A percentile compares a stretch with the other conserved stretches of the same genome.
phyloP scores from a whole-genome alignment of 2,113 vertebrate genomes.

The Ancistrus triradiatus region DNA sequence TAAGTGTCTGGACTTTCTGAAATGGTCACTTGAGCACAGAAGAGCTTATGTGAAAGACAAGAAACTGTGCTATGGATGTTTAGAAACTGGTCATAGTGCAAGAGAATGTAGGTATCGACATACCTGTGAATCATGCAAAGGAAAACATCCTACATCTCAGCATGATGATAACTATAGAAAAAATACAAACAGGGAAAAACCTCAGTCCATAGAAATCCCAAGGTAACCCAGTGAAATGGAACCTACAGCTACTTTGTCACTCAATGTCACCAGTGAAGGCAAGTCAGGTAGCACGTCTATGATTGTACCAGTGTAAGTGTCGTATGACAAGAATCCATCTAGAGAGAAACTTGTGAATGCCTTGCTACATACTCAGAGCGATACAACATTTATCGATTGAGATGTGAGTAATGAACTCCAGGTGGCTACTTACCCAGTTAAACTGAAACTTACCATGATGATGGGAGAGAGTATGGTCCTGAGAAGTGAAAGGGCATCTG shows the following conservation, averaged over 20 bases:
- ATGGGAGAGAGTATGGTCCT: not conserved
- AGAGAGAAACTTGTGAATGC: not conserved
- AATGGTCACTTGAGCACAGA: not conserved
- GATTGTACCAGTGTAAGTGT: not conserved
- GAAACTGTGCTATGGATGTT: not conserved
- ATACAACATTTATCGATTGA: too few species aligned
- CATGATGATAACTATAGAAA: not conserved
- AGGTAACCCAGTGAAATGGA: not conserved
- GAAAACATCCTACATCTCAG: not conserved
- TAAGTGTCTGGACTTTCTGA: not conserved
- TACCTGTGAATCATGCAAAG: not conserved
- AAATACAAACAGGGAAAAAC: not conserved
- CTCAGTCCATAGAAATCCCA: not conserved
- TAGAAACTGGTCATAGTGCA: not conserved
- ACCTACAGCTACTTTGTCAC: not conserved
- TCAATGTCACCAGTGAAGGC: not conserved
- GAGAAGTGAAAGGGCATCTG: conserved; percentile 7
- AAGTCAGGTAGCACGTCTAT: not conserved
- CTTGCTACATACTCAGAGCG: not conserved
- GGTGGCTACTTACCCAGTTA: too few species aligned
- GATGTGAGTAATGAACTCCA: too few species aligned
- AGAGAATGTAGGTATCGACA: not conserved
- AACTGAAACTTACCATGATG: conserved; percentile 3
- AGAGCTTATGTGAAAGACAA: not conserved
- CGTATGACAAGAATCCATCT: not conserved